phyloP scores from a whole-genome alignment of 1,140 invertebrate species.

The Arctopsyche grandis region DNA sequence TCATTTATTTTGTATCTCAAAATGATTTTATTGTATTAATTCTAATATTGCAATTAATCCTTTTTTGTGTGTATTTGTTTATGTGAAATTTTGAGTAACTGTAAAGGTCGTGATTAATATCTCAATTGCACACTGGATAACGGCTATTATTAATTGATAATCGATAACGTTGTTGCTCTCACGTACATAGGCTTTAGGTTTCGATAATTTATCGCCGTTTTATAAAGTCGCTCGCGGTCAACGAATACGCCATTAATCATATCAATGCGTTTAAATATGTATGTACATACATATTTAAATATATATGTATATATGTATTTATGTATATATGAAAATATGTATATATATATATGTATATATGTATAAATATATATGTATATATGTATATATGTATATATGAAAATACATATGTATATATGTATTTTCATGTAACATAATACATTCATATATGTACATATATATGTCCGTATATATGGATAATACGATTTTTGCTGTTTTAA shows the following conservation, averaged over 20 bases:
- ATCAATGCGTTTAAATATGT: not conserved
- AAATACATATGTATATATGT: not conserved
- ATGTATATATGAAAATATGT: not conserved
- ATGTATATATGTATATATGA: not conserved
- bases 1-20: too few species aligned
- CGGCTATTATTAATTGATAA: constrained; percentile 28
- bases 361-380: not conserved
- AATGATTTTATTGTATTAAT: too few species aligned
- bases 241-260: constrained; percentile 24
- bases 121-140: constrained; percentile 14
- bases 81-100: not conserved
- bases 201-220: constrained; percentile 41
- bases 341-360: not conserved
- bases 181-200: constrained; percentile 23
- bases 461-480: not conserved
- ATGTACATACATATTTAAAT: not conserved
- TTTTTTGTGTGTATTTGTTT: not conserved
- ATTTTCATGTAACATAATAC: too few species aligned
- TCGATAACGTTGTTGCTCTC: constrained; percentile 23
- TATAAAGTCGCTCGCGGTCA: constrained; percentile 31
- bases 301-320: not conserved
- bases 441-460: not conserved
- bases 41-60: not conserved
- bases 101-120: constrained; percentile 17
- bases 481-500: not conserved